A percentile compares a stretch with the other conserved stretches of the same genome.
phyloP scores from a whole-genome alignment of 2,797 vertebrate genomes.

The Tadarida brasiliensis region DNA sequence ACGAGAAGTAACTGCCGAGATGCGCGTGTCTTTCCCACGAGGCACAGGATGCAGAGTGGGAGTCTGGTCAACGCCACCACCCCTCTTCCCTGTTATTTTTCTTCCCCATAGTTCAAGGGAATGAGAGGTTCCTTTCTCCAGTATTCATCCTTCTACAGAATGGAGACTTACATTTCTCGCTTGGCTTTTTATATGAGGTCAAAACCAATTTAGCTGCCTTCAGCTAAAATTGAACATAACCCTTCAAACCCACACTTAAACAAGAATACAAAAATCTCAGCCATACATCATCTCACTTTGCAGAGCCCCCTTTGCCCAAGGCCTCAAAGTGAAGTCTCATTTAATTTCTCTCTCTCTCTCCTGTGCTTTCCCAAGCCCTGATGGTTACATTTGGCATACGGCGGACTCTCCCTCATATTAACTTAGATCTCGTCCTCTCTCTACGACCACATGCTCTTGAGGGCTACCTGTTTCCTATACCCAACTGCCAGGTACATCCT shows the following conservation, averaged over 20 bases:
- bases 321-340: background rate
- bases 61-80: rapidly evolving
- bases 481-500: background rate
- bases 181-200: background rate
- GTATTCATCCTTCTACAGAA: background rate
- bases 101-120: background rate
- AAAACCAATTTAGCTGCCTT: background rate
- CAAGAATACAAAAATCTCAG: background rate
- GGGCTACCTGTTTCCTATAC: background rate
- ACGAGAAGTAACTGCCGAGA: background rate
- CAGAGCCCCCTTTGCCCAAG: background rate
- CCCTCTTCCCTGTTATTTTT: background rate
- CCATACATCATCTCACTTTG: background rate
- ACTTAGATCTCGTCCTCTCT: background rate
- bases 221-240: background rate
- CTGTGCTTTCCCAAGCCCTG: background rate
- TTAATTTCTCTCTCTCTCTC: background rate
- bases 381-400: background rate
- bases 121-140: background rate
- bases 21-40: background rate
- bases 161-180: background rate
- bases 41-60: too few relatives aligned
- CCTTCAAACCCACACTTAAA: background rate
- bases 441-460: background rate
- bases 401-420: background rate